Percentiles rank a stretch among this genome's conserved stretches.
phyloP scores from a whole-genome alignment of 2,113 vertebrate species.

The Kobus ellipsiprymnus region DNA sequence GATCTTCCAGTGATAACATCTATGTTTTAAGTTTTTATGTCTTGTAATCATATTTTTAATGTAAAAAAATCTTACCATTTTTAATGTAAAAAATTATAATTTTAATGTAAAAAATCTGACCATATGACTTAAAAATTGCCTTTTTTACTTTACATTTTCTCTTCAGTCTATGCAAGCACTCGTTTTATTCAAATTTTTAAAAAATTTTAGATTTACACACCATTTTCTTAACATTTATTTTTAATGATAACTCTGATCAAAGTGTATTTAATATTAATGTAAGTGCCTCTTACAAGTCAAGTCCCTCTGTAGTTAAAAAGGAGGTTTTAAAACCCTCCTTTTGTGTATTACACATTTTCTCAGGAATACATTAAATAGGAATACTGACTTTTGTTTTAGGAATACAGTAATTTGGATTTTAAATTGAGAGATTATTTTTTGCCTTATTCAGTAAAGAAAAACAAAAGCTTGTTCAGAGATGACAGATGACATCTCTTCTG shows the following conservation, averaged over 20 bases:
- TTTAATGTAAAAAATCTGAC: background rate
- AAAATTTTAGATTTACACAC: background rate
- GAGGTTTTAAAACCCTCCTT: background rate
- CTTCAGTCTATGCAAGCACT: background rate
- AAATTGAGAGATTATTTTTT: background rate
- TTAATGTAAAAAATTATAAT: background rate
- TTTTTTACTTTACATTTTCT: background rate
- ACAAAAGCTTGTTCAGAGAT: slow-evolving; percentile 7
- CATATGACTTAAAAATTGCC: background rate
- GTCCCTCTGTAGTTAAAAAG: background rate
- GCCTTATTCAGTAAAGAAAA: background rate
- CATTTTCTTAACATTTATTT: slow-evolving; percentile 18
- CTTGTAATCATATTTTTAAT: background rate
- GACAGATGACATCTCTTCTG: background rate
- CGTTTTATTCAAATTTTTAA: background rate
- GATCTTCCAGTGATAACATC: background rate
- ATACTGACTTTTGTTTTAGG: slow-evolving; percentile 27
- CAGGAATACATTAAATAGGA: background rate
- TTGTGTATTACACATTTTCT: background rate
- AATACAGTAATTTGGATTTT: background rate
- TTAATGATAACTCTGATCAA: background rate
- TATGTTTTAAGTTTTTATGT: background rate
- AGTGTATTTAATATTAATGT: background rate
- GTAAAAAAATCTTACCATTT: background rate
- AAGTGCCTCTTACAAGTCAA: background rate